Evolutionary conservation across 2,888 invertebrate species (phyloP), one percentile per base, ranked within the genome.

Genomic region (Sympetrum striolatum): DNA sequence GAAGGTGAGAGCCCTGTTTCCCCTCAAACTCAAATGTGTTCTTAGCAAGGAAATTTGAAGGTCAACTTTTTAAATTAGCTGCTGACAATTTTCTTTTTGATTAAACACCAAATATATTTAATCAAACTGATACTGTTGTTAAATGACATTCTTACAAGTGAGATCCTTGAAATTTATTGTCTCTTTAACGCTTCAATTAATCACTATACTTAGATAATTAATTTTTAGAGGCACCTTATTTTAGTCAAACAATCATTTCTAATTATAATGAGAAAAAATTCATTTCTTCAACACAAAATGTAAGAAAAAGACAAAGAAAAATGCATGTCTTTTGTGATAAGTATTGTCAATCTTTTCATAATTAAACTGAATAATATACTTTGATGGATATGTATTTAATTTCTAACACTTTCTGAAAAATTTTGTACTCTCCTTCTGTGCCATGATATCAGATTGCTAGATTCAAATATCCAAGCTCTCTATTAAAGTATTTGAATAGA

Each of bases 21-120:
- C 60, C 60, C 86, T 86, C 86, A 86, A 80, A 86, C 86, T 86
- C 86, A 86, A 86, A 86, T 86, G 86, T 86, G 86, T 64, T 86
- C 86, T 86, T 37, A 86, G 37, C 86, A 86, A 86, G 64, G 86
- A 86, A 86, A 37, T 37, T 86, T 60, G 86, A 48, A 35, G 3
- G n/a, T 37, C 86, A 60, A 64, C 60, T 86, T 37, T 58, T 25
- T 35, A 48, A 60, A 86, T 86, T 58, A 60, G 86, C 86, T 86
- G 86, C 37, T 60, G 53, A 64, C 25, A 60, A 86, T 86, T 86
- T 86, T 86, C 86, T 60, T 86, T 86, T 60, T 86, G 86, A 86
- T 86, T 58, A 86, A 86, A 86, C 86, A 86, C 86, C 86, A 86
- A 86, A 37, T 86, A 64, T 86, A 86, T 37, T 86, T 37, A 86